Evolutionary conservation across 1,140 invertebrate genomes (phyloP), one percentile per base, ranked within the genome.

Genomic region (Drosophila takahashii): DNA sequence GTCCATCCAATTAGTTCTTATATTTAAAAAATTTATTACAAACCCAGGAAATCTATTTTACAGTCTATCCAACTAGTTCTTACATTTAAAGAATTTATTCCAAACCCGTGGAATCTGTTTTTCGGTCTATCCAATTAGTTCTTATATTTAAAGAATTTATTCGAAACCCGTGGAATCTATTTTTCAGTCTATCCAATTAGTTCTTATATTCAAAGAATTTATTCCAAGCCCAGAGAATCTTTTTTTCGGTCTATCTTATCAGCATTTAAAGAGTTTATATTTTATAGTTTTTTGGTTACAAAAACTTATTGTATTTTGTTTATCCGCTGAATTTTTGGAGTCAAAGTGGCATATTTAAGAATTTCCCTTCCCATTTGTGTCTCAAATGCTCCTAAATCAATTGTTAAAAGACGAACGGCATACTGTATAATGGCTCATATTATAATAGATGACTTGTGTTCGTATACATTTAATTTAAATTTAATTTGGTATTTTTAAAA

Each of bases 371-470:
- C 47, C 10, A 52, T 26, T 57, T 52, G 59, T 75, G 72, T 75
- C 71, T 75, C 71, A 65, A 75, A 65, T 75, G 16, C 72, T 75
- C 72, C 71, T 1, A 75, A 4, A 72, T 29, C 18, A 75, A 75
- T 27, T 27, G 8, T 2, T 29, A 9, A 42, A 37, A 52, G 52
- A 29, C 58, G 60, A 57, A 75, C 72, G 72, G 72, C 72, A 75
- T 75, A 71, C 72, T 75, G 71, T 44, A 29, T 75, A 65, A 48
- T 76, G 13, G 0, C 16, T 66, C 1, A 75, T 75, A 57, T 41
- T 58, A 75, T 47, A 75, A 58, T 60, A 75, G 72, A 75, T 75
- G 72, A 75, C 71, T 75, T 75, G 34, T 75, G 72, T 75, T 75
- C 18, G 51, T 56, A 11, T 37, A 58, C 72, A 75, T 4, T 32